Conservation (phyloP, 2,888 invertebrate genomes). For the Epirrhoe tristata region DNA sequence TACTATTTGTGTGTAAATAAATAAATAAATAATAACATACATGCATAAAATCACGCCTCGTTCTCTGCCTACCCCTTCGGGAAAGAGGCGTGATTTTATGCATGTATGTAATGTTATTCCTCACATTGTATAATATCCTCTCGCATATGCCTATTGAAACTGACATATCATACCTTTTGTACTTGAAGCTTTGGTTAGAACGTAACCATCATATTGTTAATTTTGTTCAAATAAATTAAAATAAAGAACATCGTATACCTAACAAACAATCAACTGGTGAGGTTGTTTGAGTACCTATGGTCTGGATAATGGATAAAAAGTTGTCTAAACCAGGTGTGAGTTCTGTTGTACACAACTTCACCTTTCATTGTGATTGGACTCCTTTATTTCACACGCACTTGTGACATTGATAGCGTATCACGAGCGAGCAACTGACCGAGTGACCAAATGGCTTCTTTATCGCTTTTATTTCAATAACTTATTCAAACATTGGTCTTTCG, state of each 20-base stretch:
- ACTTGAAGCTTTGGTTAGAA: neutral
- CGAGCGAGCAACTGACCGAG: slow-evolving; percentile 17
- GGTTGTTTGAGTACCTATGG: neutral
- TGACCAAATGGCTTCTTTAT: slow-evolving; percentile 15
- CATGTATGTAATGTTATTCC: too few species aligned
- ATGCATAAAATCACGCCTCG: too few species aligned
- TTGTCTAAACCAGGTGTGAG: neutral
- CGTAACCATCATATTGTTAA: neutral
- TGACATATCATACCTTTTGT: neutral
- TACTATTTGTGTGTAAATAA: too few species aligned
- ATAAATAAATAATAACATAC: too few species aligned
- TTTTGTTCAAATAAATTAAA: neutral
- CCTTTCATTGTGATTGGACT: neutral
- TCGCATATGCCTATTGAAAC: neutral
- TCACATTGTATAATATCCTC: neutral
- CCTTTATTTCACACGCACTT: slow-evolving; percentile 1
- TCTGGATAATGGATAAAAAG: neutral
- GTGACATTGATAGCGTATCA: slow-evolving; percentile 14
- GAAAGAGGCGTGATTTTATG: too few species aligned
- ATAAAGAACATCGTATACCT: too few species aligned
- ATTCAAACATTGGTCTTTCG: slow-evolving; percentile 4
- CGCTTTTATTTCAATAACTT: slow-evolving; percentile 16
- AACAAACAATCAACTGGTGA: too few species aligned
- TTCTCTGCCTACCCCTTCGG: too few species aligned
- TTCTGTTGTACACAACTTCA: neutral